phyloP scores from a whole-genome alignment of 2,797 vertebrate species.

The Hoplostethus atlanticus region DNA sequence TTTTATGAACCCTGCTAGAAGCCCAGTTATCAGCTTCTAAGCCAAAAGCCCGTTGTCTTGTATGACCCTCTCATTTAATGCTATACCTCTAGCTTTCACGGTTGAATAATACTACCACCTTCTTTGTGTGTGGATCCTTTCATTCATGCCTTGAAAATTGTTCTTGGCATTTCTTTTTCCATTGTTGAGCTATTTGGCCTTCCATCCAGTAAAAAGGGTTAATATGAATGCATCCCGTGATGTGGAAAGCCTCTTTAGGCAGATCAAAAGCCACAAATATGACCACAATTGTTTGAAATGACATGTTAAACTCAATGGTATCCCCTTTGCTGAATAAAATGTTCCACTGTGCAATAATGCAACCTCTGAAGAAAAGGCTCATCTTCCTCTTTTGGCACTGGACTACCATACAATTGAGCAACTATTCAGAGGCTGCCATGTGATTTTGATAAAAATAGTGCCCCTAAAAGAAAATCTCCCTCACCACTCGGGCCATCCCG shows the following conservation, averaged over 20 bases:
- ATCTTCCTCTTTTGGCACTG: neutral
- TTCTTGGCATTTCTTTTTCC: neutral
- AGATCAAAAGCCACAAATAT: neutral
- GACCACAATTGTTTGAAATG: neutral
- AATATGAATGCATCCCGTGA: neutral
- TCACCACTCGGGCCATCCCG: neutral
- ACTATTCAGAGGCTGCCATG: neutral
- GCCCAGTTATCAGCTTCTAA: slow-evolving; percentile 26
- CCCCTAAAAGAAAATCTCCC: neutral
- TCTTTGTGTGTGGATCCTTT: neutral
- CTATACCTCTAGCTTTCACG: neutral
- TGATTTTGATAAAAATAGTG: slow-evolving; percentile 1
- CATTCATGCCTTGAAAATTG: neutral
- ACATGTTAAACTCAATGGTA: neutral
- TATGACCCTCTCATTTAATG: neutral
- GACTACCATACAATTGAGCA: neutral
- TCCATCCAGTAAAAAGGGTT: neutral
- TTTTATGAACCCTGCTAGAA: neutral
- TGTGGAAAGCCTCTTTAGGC: neutral
- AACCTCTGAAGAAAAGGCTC: neutral
- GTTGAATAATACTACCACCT: neutral
- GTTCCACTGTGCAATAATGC: neutral
- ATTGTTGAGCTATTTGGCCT: neutral
- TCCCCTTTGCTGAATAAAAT: neutral
- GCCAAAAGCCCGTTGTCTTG: neutral